Base-by-base conservation (phyloP, 2,113 vertebrate genomes). In the Sorex araneus region DNA sequence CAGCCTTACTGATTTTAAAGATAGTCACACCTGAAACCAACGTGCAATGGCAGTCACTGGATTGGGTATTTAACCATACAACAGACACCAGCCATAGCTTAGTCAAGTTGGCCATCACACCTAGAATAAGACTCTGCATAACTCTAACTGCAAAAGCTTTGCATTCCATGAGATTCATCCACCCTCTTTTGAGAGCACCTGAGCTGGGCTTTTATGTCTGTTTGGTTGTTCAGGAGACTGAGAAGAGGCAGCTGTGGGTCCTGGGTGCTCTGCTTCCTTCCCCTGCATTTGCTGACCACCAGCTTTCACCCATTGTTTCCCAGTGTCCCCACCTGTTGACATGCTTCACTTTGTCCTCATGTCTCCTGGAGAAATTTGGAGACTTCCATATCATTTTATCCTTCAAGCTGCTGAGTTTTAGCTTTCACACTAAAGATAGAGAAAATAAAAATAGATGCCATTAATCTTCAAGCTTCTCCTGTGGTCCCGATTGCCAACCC, bases 401-500 rank as follows among this genome's bases (percentile, higher is more conserved):
- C 8, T 96, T 94, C 79, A 63, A 78, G 75, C 87, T 70, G 93
- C 97, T 94, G 57, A 71, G 66, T 97, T 95, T 97, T 96, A 79
- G 28, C 25, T 96, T 97, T 97, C 81, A 87, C 50, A 92, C 78
- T 91, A 77, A 82, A 94, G 95, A 84, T 66, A 84, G 89, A 97
- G 94, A 89, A 97, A 96, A 91, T 94, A 92, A 96, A 97, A 94
- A 95, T 57, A 87, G 96, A 73, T 73, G 73, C 25, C 93, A 91
- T 95, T 95, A 95, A 97, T 97, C 96, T 97, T 95, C 74, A 88
- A 63, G 69, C 96, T 92, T 92, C n/a, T 92, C 93, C 54, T 69
- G 36, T 50, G 95, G 95, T 93, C 96, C 80, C 71, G 89, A 91
- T 83, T 69, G 88, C 96, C 91, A 94, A 18, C 88, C 94, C 0